Percentiles rank a stretch among this genome's conserved stretches.
These are phyloP conservation scores for Drosophila punjabiensis DNA, from an alignment of 1,140 invertebrate genomes.

Conservation along the genomic window DNA sequence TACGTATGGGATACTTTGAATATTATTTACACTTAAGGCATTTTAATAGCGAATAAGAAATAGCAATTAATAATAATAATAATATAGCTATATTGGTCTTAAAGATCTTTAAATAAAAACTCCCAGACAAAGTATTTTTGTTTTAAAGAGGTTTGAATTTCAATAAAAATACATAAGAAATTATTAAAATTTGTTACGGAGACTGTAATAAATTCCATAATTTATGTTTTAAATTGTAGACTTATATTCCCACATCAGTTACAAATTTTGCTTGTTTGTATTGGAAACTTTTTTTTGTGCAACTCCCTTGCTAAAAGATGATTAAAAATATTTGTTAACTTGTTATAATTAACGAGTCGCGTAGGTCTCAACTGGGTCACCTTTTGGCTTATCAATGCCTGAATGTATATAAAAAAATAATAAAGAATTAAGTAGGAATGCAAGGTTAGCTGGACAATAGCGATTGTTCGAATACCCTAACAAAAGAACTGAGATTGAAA, in stretches of 20 bases:
- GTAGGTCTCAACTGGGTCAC: conserved; percentile 68
- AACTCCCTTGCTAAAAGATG: background rate
- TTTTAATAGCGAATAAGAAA: too few species aligned
- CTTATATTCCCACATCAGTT: background rate
- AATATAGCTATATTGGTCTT: too few species aligned
- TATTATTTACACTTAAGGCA: too few species aligned
- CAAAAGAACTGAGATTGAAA: conserved; percentile 11
- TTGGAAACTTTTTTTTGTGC: background rate
- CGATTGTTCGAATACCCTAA: conserved; percentile 22
- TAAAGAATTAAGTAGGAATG: conserved; percentile 26
- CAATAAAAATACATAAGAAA: background rate
- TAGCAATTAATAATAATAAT: background rate
- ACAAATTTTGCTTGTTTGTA: background rate
- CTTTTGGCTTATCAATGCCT: conserved; percentile 73
- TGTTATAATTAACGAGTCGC: conserved; percentile 35
- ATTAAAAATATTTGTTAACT: conserved; percentile 25
- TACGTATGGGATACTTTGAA: background rate
- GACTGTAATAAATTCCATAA: background rate
- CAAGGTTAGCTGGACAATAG: conserved; percentile 25
- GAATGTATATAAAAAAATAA: conserved; percentile 35
- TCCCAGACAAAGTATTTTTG: too few species aligned
- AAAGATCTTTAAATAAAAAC: too few species aligned
- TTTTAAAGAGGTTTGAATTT: too few species aligned
- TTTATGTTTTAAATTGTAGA: background rate
- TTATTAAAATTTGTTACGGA: background rate